Base-by-base conservation (phyloP, 2,797 vertebrate species). In the Pseudotriccus pelzelni region DNA sequence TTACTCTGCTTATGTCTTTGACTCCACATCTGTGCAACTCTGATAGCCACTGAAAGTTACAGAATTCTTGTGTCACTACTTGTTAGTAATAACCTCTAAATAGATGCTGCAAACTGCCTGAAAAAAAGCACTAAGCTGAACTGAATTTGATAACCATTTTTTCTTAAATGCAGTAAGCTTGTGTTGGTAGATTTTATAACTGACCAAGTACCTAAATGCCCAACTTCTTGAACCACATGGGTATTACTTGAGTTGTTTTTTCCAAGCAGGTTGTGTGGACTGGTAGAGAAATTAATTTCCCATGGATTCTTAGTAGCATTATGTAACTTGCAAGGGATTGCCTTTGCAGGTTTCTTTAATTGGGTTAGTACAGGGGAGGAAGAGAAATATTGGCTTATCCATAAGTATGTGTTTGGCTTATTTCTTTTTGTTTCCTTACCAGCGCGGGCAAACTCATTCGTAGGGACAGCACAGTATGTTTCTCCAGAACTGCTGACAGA, bases 381-480 rank as follows among this genome's bases (percentile, higher is more conserved):
- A 52, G 46, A 11, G 12, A 8, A 27, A 58, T 20, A 10, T 60
- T 89, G 72, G 4, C 14, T 95, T 77, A 36, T 69, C 17, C 5
- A 0, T 62, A 50, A 78, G 9, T 88, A 22, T 68, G 21, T 46
- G 8, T 79, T 82, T 80, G 32, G 32, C 60, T 94, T 70, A 77
- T 84, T 85, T 75, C 53, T 88, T 93, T 84, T 93, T 43, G 10
- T 90, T 95, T 79, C 93, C 56, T 86, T 80, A 22, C 64, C 97
- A 99, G 99, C 99, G 0, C 98, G 99, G 97, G 99, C 99, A 96
- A 99, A 99, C 98, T 99, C 99, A 21, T 99, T 99, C 96, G 99
- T 99, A 64, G 99, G 99, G 94, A 99, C 99, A 69, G 99, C 99
- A 76, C 99, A 99, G 97, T 99, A 99, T 50, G 99, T 99, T 94